A percentile compares a stretch with the other conserved stretches of the same genome.
phyloP scores from a whole-genome alignment of 2,113 vertebrate species.

The Cichladusa arquata region DNA sequence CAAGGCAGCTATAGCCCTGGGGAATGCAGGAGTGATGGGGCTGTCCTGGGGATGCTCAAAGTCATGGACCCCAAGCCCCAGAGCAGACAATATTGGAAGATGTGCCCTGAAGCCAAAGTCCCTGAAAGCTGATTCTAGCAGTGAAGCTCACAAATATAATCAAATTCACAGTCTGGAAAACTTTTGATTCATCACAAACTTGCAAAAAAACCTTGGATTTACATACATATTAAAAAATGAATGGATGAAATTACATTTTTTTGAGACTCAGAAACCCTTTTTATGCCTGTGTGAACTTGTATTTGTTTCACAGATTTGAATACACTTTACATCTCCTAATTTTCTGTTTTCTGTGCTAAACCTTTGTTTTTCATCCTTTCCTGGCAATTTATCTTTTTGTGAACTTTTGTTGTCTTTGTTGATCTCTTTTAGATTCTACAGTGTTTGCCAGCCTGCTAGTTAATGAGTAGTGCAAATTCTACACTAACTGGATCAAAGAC shows the following conservation, averaged over 20 bases:
- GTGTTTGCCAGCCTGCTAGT: background rate
- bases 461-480: background rate
- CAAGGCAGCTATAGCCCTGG: background rate
- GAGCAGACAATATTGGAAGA: background rate
- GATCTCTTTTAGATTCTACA: background rate
- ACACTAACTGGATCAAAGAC: background rate
- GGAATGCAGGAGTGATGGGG: background rate
- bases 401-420: background rate
- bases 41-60: background rate
- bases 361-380: background rate
- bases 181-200: background rate
- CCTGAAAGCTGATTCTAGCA: background rate
- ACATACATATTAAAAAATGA: constrained; percentile 5
- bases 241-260: background rate
- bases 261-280: background rate
- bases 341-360: background rate
- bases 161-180: background rate
- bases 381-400: background rate
- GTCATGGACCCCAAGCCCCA: background rate
- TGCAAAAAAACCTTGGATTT: background rate
- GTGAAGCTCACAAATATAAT: background rate
- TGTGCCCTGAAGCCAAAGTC: background rate
- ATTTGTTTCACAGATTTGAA: background rate
- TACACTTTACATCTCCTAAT: background rate
- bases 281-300: background rate